phyloP scores from a whole-genome alignment of 2,888 invertebrate genomes.

The Drosophila sordidula region DNA sequence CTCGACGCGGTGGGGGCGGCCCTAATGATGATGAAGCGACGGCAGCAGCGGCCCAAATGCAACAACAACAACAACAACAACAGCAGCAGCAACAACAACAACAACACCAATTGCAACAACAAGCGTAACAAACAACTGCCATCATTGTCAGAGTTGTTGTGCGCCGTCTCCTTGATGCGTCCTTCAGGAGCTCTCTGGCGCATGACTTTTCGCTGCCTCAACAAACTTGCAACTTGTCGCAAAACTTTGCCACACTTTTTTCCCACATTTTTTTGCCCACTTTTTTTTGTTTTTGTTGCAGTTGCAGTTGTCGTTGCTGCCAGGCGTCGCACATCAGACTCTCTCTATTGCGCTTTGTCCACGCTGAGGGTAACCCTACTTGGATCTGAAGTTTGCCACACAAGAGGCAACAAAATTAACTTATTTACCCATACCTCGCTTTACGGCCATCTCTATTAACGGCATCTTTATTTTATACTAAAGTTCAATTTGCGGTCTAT shows the following conservation, averaged over 20 bases:
- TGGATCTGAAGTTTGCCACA: not conserved
- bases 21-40: constrained; percentile 75
- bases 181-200: constrained; percentile 82
- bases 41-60: constrained; percentile 43
- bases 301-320: constrained; percentile 25
- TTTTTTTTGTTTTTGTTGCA: constrained; percentile 1
- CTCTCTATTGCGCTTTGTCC: constrained; percentile 28
- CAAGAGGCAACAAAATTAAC: not conserved
- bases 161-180: constrained; percentile 82
- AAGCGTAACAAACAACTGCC: constrained; percentile 62
- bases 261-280: constrained; percentile 11
- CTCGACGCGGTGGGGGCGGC: constrained; percentile 51
- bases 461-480: no score
- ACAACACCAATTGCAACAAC: constrained; percentile 30
- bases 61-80: constrained; percentile 12
- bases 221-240: constrained; percentile 67
- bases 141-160: constrained; percentile 47
- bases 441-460: no score
- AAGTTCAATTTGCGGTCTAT: no score
- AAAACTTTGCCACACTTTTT: constrained; percentile 61
- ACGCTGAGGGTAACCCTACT: constrained; percentile 24
- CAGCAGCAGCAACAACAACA: constrained; percentile 17
- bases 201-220: constrained; percentile 78
- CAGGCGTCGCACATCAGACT: constrained; percentile 38
- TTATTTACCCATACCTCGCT: no score